phyloP scores from a whole-genome alignment of 2,888 invertebrate species.

The Brenthis hecate region DNA sequence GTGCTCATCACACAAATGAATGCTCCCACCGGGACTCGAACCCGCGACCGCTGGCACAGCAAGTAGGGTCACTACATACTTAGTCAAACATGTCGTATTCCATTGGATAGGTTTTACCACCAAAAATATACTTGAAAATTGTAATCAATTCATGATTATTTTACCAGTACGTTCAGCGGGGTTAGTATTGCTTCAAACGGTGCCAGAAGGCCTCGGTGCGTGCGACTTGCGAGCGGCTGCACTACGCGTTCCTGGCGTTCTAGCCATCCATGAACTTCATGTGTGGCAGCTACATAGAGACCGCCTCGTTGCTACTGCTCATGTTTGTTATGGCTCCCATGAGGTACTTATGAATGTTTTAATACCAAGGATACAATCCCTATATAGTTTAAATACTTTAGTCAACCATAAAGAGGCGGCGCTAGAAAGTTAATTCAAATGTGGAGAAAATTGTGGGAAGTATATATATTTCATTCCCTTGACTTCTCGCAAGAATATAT shows the following conservation, averaged over 20 bases:
- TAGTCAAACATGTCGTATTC: no score
- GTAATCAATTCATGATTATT: constrained; percentile 32
- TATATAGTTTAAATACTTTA: no score
- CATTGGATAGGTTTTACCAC: no score
- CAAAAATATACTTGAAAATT: neutral
- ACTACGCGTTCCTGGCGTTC: constrained; percentile 69
- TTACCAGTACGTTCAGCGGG: constrained; percentile 92
- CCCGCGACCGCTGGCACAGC: no score
- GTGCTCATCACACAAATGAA: no score
- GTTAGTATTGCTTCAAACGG: constrained; percentile 94
- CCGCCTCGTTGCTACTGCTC: constrained; percentile 92
- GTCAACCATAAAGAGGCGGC: no score
- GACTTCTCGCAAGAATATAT: neutral
- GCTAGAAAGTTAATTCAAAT: no score
- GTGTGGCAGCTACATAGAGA: constrained; percentile 93
- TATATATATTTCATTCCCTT: neutral
- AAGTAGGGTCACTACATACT: no score
- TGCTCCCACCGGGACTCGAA: no score
- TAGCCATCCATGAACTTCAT: constrained; percentile 91
- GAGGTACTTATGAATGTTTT: constrained; percentile 49
- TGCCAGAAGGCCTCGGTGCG: constrained; percentile 93
- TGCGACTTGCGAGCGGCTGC: constrained; percentile 70
- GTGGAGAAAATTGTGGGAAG: no score
- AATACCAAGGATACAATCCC: no score
- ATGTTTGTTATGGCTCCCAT: constrained; percentile 82